These are phyloP conservation scores for Chiridota heheva DNA, from an alignment of 35 echinoderm and acorn worm species.

Conservation along the genomic window DNA sequence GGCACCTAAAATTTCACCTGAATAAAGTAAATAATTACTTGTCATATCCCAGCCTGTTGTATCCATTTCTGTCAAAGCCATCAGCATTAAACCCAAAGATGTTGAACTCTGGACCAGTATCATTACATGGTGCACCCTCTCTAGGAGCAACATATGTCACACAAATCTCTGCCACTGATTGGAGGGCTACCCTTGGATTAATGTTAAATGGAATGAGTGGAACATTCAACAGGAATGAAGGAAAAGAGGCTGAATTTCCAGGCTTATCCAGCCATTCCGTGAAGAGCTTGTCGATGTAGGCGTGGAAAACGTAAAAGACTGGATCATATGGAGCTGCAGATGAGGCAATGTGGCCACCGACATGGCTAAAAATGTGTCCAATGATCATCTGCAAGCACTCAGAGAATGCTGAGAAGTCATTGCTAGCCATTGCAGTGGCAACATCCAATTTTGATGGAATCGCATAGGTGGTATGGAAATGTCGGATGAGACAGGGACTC, in stretches of 20 bases:
- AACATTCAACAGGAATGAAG: conserved; percentile 48
- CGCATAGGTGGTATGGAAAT: conserved; percentile 47
- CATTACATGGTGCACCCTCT: conserved; percentile 81
- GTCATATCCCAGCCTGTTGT: conserved; percentile 78
- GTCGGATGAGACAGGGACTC: conserved; percentile 73
- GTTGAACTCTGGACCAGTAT: conserved; percentile 60
- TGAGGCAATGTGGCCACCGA: conserved; percentile 83
- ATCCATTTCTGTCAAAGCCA: conserved; percentile 88
- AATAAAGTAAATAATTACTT: no score
- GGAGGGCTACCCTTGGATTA: conserved; percentile 58
- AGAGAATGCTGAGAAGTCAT: conserved; percentile 66
- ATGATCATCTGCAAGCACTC: conserved; percentile 82
- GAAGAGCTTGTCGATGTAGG: conserved; percentile 94
- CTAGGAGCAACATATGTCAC: conserved; percentile 71
- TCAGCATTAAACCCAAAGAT: conserved; percentile 65
- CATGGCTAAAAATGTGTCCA: conserved; percentile 74
- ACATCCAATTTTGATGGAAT: conserved; percentile 90
- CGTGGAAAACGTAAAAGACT: conserved; percentile 81
- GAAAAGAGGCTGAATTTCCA: conserved; percentile 48
- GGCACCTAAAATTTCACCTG: no score
- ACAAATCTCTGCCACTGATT: conserved; percentile 76
- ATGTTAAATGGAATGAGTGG: conserved; percentile 82
- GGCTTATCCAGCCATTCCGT: conserved; percentile 82
- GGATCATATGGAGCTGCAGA: conserved; percentile 89
- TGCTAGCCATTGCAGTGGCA: conserved; percentile 64